Evolutionary conservation across 2,113 vertebrate genomes (phyloP).

Genomic region (Onychostruthus taczanowskii): DNA sequence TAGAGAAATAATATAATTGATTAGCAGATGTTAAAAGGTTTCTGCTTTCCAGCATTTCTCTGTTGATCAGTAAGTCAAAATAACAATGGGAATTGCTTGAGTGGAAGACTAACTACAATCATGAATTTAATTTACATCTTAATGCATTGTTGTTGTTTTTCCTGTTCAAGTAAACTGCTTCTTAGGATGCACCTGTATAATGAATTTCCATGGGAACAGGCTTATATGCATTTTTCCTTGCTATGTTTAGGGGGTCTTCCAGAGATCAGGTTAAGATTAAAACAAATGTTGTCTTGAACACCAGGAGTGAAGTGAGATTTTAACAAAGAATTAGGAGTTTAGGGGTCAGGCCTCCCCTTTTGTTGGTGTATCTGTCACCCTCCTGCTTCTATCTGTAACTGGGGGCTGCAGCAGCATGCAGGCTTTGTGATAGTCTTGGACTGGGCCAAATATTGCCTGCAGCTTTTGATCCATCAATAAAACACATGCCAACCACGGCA

Average conservation of each 20-base stretch:
- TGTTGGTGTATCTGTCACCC: background rate
- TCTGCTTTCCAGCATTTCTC: background rate
- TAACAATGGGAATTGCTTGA: background rate
- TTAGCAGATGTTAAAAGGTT: slow-evolving; percentile 11
- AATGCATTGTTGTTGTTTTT: slow-evolving; percentile 12
- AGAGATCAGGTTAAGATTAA: background rate
- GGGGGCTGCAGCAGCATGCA: background rate
- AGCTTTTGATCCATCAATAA: background rate
- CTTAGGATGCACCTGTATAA: slow-evolving; percentile 18
- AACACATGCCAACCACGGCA: background rate
- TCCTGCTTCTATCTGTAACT: background rate
- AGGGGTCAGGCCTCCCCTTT: background rate
- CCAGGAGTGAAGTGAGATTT: background rate
- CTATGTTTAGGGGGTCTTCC: background rate
- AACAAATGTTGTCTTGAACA: background rate
- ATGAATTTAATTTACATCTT: slow-evolving; percentile 34
- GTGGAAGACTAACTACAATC: background rate
- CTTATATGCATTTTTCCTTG: background rate
- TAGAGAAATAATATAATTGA: slow-evolving; percentile 19
- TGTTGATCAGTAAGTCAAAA: background rate
- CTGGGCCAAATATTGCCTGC: background rate
- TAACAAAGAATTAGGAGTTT: background rate
- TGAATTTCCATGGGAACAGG: background rate
- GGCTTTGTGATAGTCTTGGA: background rate
- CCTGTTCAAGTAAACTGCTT: background rate